Percentiles rank a stretch among this genome's conserved stretches.
phyloP scores from a whole-genome alignment of 2,888 invertebrate species.

The Apodemia mormo region DNA sequence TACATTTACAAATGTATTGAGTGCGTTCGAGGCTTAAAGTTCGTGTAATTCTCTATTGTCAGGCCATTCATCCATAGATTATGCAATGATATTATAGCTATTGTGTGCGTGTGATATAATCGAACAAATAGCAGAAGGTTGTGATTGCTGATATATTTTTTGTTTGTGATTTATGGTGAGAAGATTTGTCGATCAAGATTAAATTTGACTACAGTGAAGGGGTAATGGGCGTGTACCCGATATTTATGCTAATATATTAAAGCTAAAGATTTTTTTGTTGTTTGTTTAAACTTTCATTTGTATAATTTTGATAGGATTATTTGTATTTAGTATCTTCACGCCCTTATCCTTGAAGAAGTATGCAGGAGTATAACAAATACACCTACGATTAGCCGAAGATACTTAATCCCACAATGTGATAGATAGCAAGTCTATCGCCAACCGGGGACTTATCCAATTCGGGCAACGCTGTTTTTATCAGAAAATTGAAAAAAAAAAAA shows the following conservation, averaged over 20 bases:
- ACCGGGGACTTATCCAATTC: too few relatives aligned
- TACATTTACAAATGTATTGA: slow-evolving; percentile 5
- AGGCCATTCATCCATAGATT: slow-evolving; percentile 35
- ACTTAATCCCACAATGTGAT: too few relatives aligned
- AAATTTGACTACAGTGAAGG: neutral
- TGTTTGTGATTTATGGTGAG: slow-evolving; percentile 32
- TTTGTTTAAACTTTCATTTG: too few relatives aligned
- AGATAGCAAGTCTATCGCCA: too few relatives aligned
- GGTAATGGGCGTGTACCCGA: neutral
- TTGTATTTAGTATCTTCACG: too few relatives aligned
- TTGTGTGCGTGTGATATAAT: slow-evolving; percentile 38
- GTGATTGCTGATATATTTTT: slow-evolving; percentile 31
- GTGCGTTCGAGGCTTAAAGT: neutral
- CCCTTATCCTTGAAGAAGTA: too few relatives aligned
- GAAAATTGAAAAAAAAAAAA: too few relatives aligned
- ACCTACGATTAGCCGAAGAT: too few relatives aligned
- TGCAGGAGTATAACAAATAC: too few relatives aligned
- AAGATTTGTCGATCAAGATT: slow-evolving; percentile 16
- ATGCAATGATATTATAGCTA: slow-evolving; percentile 34
- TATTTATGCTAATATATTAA: too few relatives aligned
- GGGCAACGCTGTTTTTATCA: too few relatives aligned
- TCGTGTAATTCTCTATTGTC: slow-evolving; percentile 29
- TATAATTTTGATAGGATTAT: too few relatives aligned
- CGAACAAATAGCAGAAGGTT: slow-evolving; percentile 30
- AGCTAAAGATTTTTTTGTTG: neutral